Conservation (phyloP, 2,888 invertebrate species). For the Torymus aiolomorphi region DNA sequence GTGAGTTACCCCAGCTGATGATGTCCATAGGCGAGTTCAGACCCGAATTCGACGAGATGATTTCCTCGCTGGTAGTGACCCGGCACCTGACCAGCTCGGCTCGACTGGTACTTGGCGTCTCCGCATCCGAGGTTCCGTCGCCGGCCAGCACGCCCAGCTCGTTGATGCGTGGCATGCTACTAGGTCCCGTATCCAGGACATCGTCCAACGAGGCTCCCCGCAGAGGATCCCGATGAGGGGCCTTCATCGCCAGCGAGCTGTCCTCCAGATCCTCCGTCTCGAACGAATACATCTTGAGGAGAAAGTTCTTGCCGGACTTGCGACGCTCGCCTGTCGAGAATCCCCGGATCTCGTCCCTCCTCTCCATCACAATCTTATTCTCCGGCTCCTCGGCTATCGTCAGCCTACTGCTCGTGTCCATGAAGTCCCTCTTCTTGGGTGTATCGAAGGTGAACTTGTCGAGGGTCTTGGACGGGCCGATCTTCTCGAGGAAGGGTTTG, state of each 20-base stretch:
- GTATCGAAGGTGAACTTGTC: constrained; percentile 71
- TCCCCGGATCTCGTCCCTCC: constrained; percentile 44
- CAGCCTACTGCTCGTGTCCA: constrained; percentile 9
- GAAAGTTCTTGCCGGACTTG: constrained; percentile 69
- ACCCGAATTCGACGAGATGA: constrained; percentile 65
- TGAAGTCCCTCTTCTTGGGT: constrained; percentile 56
- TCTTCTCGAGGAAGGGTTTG: constrained; percentile 71
- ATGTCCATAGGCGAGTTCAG: constrained; percentile 64
- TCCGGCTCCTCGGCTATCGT: constrained; percentile 39
- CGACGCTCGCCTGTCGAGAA: constrained; percentile 59
- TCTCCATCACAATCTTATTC: constrained; percentile 25
- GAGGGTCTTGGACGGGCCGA: constrained; percentile 70
- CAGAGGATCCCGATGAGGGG: constrained; percentile 64
- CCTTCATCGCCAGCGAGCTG: constrained; percentile 54
- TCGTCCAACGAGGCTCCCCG: constrained; percentile 69
- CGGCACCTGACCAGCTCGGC: constrained; percentile 70
- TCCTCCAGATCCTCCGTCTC: constrained; percentile 72
- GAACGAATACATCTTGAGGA: constrained; percentile 73
- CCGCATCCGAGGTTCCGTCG: constrained; percentile 13
- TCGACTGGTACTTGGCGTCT: constrained; percentile 60
- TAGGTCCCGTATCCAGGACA: constrained; percentile 68
- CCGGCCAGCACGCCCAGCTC: constrained; percentile 54
- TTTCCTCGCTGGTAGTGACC: constrained; percentile 72
- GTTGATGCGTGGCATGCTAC: constrained; percentile 66
- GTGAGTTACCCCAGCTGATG: constrained; percentile 68